phyloP scores from a whole-genome alignment of 2,888 invertebrate species.

The Aphodius sticticus region DNA sequence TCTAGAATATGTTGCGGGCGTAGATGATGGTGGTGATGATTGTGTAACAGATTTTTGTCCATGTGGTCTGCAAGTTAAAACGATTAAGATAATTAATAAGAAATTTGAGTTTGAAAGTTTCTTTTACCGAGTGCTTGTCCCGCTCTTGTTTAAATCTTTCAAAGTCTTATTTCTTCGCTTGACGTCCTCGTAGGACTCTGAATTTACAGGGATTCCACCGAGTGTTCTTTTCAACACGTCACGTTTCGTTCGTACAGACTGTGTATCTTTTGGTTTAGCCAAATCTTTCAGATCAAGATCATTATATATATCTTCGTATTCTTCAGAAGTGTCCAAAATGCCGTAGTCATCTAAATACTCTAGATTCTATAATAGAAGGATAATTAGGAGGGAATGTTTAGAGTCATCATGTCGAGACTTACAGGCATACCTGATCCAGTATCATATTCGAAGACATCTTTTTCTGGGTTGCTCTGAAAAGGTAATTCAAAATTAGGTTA shows the following conservation, averaged over 20 bases:
- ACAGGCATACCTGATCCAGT: neutral
- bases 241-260: conserved; percentile 52
- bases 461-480: neutral
- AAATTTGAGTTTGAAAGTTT: no score
- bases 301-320: conserved; percentile 45
- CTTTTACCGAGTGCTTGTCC: neutral
- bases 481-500: neutral
- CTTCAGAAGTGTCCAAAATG: conserved; percentile 36
- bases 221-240: conserved; percentile 53
- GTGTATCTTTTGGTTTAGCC: neutral
- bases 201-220: conserved; percentile 56
- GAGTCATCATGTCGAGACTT: neutral
- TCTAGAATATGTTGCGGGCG: conserved; percentile 42
- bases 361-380: neutral
- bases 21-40: conserved; percentile 29
- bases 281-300: conserved; percentile 37
- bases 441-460: neutral
- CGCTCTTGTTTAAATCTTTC: neutral
- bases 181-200: conserved; percentile 54
- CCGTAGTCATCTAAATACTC: conserved; percentile 32
- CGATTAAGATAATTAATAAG: no score
- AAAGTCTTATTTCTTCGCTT: conserved; percentile 45
- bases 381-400: neutral
- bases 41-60: no score
- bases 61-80: neutral